These are phyloP conservation scores for Eristalinus aeneus DNA, from an alignment of 2,888 invertebrate genomes.

Conservation along the genomic window DNA sequence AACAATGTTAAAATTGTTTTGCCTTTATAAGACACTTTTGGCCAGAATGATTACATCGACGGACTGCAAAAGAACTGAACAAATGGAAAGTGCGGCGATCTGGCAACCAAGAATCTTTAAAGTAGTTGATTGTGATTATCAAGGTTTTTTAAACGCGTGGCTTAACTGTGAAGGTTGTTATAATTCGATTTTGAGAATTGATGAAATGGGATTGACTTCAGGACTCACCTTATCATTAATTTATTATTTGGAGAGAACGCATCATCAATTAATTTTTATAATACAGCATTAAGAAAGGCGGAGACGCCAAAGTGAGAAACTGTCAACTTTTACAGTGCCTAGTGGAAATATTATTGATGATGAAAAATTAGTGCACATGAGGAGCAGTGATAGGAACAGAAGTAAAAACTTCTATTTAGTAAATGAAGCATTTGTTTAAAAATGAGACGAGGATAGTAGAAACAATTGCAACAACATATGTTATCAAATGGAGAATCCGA, in stretches of 20 bases:
- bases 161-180: background rate
- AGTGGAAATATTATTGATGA: too few relatives aligned
- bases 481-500: too few relatives aligned
- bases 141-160: background rate
- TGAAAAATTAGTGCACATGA: background rate
- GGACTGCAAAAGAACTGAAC: background rate
- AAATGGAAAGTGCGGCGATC: background rate
- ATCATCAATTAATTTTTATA: too few relatives aligned
- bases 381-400: background rate
- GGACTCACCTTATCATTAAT: too few relatives aligned
- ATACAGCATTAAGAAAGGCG: too few relatives aligned
- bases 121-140: background rate
- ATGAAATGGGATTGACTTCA: background rate
- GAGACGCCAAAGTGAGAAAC: too few relatives aligned
- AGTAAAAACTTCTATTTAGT: too few relatives aligned
- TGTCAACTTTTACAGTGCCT: too few relatives aligned
- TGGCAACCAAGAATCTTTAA: background rate
- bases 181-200: background rate
- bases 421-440: too few relatives aligned
- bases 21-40: background rate
- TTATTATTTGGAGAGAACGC: background rate
- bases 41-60: conserved; percentile 7
- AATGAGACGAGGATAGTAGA: too few relatives aligned
- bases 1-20: conserved; percentile 5
- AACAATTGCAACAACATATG: too few relatives aligned